Evolutionary conservation across 1,140 invertebrate genomes (phyloP).

Genomic region (Habropoda laboriosa): DNA sequence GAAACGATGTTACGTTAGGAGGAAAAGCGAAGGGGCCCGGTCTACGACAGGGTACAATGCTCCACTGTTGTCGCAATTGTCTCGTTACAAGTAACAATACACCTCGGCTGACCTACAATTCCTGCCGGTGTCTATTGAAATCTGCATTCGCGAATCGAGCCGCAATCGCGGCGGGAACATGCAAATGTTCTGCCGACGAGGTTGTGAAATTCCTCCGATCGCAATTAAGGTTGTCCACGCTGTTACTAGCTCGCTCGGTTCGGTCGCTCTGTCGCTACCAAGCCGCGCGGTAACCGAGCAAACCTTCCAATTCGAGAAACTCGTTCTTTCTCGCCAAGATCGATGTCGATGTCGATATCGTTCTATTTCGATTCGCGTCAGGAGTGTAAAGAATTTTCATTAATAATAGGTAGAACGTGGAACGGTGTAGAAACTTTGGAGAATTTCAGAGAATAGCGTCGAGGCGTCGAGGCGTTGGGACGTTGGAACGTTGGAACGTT

Average conservation of each 20-base stretch:
- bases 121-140: slow-evolving; percentile 52
- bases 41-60: slow-evolving; percentile 20
- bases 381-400: too few relatives aligned
- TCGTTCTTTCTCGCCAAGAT: slow-evolving; percentile 1
- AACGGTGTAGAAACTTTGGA: too few relatives aligned
- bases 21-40: neutral
- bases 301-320: slow-evolving; percentile 3
- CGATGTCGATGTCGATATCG: slow-evolving; percentile 1
- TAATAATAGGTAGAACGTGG: too few relatives aligned
- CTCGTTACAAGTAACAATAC: slow-evolving; percentile 58
- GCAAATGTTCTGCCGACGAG: slow-evolving; percentile 33
- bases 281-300: too few relatives aligned
- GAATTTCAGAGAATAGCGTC: too few relatives aligned
- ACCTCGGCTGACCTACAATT: slow-evolving; percentile 59
- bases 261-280: too few relatives aligned
- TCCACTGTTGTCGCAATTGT: slow-evolving; percentile 57
- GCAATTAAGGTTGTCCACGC: slow-evolving; percentile 31
- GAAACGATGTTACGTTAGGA: slow-evolving; percentile 51
- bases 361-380: neutral
- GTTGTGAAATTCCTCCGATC: slow-evolving; percentile 33
- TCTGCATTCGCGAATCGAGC: slow-evolving; percentile 48
- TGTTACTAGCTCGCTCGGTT: neutral
- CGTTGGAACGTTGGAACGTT: too few relatives aligned
- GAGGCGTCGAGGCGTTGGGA: too few relatives aligned
- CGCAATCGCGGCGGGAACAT: slow-evolving; percentile 53